Conservation (phyloP, 2,797 vertebrate genomes). For the Xyrichtys novacula region DNA sequence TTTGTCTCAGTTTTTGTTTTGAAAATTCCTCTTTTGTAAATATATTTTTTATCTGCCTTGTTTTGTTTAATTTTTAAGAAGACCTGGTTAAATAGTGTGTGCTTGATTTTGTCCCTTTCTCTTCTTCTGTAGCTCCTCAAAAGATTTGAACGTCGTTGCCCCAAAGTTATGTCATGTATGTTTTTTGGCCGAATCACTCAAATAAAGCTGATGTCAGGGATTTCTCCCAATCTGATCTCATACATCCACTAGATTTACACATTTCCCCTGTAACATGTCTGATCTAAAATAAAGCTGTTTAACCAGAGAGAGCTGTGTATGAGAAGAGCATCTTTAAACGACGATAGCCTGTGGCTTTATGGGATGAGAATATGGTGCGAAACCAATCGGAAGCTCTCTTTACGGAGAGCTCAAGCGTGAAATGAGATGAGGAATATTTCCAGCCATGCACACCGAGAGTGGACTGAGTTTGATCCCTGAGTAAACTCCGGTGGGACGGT, state of each 20-base stretch:
- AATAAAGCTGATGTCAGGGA: not conserved
- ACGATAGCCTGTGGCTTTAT: not conserved
- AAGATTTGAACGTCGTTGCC: not conserved
- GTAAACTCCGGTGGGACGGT: slow-evolving; percentile 15
- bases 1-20: slow-evolving; percentile 35
- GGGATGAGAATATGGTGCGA: not conserved
- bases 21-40: slow-evolving; percentile 64
- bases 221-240: not conserved
- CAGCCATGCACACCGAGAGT: not conserved
- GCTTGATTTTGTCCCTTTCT: not conserved
- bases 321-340: not conserved
- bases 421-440: not conserved
- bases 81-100: slow-evolving; percentile 59
- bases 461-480: slow-evolving; percentile 33
- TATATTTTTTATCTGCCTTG: slow-evolving; percentile 59
- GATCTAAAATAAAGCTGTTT: slow-evolving; percentile 69
- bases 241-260: not conserved
- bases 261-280: not conserved
- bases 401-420: too few relatives aligned
- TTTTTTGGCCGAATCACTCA: not conserved
- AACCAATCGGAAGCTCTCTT: too few relatives aligned
- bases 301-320: slow-evolving; percentile 58
- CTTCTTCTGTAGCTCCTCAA: not conserved
- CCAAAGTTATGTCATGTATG: not conserved
- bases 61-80: slow-evolving; percentile 39